Evolutionary conservation across 2,888 invertebrate genomes (phyloP), one percentile per base, ranked within the genome.

Genomic region (Seira musarum): DNA sequence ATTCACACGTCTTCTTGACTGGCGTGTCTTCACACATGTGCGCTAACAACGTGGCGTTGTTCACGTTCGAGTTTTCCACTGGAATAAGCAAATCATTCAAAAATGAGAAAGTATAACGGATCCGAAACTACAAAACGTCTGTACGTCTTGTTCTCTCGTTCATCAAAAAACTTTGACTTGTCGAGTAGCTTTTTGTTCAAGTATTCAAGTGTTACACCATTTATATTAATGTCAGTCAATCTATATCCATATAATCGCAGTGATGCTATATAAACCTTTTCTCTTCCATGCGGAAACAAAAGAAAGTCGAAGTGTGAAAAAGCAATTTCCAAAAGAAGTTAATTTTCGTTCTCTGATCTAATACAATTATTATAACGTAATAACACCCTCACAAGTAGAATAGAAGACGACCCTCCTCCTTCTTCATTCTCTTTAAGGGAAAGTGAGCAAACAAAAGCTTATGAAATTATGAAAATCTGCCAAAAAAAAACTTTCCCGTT

Each of bases 1-100:
- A 84, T 70, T 84, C 84, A 25, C 84, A 84, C 1, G 79, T 80
- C 60, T 77, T 78, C 69, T 82, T 81, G 25, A 82, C 46, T 22
- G 82, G 79, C 0, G 79, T 81, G 49, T 84, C 84, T 17, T 84
- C 84, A 35, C 84, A 84, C 57, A 84, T 69, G 77, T 82, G 84
- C 17, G 84, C 82, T 1, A 84, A 61, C 8, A 84, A 60, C 1
- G 84, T 81, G 8, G 83, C 78, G 69, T 81, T 84, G 69, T 65
- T 80, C 40, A 40, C 40, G 6, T 5, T 5, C 5, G 17, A 46
- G 21, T 72, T 72, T 64, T 84, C 83, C 25, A 75, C 83, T 84
- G 69, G 30, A 72, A 19, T 25, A 63, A 1, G 40, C 1, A 35
- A 63, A 64, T n/a, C n/a, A n/a, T n/a, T n/a, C n/a, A n/a, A n/a